Conservation (phyloP, 1,140 invertebrate genomes). For the Acromyrmex charruanus region DNA sequence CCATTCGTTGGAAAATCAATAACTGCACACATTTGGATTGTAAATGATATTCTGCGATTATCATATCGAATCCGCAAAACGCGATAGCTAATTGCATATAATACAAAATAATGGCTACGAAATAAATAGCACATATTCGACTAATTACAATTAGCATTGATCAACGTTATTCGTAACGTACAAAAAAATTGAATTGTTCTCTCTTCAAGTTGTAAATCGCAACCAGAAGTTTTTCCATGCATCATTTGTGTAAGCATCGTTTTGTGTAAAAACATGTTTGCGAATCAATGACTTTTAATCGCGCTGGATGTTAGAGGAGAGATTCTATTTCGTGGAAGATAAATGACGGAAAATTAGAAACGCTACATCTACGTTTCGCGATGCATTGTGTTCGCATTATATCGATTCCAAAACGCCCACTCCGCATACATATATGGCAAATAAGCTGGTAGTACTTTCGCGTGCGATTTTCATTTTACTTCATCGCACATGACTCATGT, state of each 20-base stretch:
- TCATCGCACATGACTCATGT: not conserved
- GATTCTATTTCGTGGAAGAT: no score
- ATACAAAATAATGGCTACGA: not conserved
- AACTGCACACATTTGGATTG: not conserved
- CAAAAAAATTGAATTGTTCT: not conserved
- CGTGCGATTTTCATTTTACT: slow-evolving; percentile 27
- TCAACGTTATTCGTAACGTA: not conserved
- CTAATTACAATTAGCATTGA: slow-evolving; percentile 8
- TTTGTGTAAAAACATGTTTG: not conserved
- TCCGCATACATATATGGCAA: not conserved
- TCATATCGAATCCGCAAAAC: not conserved
- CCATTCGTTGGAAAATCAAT: slow-evolving; percentile 29
- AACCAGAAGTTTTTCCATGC: not conserved
- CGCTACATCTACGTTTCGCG: not conserved
- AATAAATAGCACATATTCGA: not conserved
- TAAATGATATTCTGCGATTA: not conserved
- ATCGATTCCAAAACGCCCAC: slow-evolving; percentile 54
- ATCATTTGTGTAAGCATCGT: no score
- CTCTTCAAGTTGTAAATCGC: not conserved
- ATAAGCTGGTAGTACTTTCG: not conserved
- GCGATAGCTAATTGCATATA: slow-evolving; percentile 2
- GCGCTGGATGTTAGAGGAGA: not conserved
- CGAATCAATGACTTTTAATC: not conserved
- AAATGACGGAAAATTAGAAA: not conserved
- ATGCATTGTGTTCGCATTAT: slow-evolving; percentile 36